Evolutionary conservation across 2,888 invertebrate species (phyloP).

Genomic region (Metacarcinus magister): DNA sequence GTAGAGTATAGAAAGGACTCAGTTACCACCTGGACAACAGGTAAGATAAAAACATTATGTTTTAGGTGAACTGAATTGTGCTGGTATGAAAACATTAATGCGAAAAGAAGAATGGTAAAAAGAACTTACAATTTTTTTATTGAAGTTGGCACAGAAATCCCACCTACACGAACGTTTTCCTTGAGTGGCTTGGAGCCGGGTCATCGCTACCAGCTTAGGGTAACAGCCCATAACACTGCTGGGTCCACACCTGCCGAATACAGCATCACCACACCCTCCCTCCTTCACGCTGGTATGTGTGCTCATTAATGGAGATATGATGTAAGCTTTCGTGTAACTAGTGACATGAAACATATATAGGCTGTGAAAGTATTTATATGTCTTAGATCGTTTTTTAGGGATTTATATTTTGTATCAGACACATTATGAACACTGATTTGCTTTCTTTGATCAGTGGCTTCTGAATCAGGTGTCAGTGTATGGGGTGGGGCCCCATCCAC

Average conservation of each 20-base stretch:
- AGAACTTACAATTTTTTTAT: not conserved
- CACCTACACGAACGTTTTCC: conserved; percentile 76
- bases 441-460: not conserved
- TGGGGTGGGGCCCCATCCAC: conserved; percentile 70
- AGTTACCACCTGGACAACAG: conserved; percentile 67
- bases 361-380: not conserved
- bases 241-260: conserved; percentile 85
- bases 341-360: not conserved
- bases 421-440: not conserved
- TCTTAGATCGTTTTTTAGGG: not conserved
- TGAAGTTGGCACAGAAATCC: conserved; percentile 79
- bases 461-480: conserved; percentile 63
- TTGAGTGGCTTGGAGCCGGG: conserved; percentile 78
- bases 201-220: conserved; percentile 84
- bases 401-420: not conserved
- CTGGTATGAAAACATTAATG: not conserved
- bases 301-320: not conserved
- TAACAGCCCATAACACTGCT: conserved; percentile 85
- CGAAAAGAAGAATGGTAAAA: not conserved
- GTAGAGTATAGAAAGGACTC: conserved; percentile 61
- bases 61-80: not conserved
- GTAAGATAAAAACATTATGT: conserved; percentile 58
- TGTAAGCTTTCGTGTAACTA: not conserved
- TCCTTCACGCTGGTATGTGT: conserved; percentile 41
- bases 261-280: conserved; percentile 84